phyloP scores from a whole-genome alignment of 2,113 vertebrate species.

The Crotalus viridis region DNA sequence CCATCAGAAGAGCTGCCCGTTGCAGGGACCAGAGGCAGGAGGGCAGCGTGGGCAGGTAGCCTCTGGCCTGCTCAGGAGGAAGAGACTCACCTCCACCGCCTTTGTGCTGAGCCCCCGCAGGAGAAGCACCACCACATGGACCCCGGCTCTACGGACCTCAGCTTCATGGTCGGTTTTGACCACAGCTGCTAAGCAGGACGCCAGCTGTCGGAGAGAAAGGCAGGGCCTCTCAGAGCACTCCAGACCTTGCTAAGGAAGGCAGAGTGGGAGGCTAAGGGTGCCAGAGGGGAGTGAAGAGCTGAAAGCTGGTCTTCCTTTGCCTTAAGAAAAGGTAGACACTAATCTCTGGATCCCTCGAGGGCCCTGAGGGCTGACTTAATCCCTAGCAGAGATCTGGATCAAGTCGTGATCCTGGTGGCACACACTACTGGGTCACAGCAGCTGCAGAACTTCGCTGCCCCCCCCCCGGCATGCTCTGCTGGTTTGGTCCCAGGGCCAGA shows the following conservation, averaged over 20 bases:
- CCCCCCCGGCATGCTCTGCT: too few species aligned
- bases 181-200: slow-evolving; percentile 74
- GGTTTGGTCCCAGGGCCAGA: too few species aligned
- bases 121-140: slow-evolving; percentile 85
- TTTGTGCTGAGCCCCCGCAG: slow-evolving; percentile 86
- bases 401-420: too few species aligned
- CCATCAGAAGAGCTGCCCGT: too few species aligned
- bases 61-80: background rate
- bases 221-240: background rate
- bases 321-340: background rate
- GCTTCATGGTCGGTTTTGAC: slow-evolving; percentile 82
- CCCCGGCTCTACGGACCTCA: slow-evolving; percentile 86
- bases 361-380: background rate
- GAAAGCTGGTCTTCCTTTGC: background rate
- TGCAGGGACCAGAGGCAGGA: too few species aligned
- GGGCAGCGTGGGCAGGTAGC: too few species aligned
- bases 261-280: background rate
- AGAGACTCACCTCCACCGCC: slow-evolving; percentile 80
- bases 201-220: slow-evolving; percentile 60
- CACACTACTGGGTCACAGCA: too few species aligned
- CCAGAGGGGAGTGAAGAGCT: background rate
- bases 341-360: background rate
- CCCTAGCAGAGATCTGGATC: background rate
- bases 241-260: background rate
- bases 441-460: too few species aligned